Evolutionary conservation across 2,888 invertebrate species (phyloP), one percentile per base, ranked within the genome.

Genomic region (Panopea generosa): DNA sequence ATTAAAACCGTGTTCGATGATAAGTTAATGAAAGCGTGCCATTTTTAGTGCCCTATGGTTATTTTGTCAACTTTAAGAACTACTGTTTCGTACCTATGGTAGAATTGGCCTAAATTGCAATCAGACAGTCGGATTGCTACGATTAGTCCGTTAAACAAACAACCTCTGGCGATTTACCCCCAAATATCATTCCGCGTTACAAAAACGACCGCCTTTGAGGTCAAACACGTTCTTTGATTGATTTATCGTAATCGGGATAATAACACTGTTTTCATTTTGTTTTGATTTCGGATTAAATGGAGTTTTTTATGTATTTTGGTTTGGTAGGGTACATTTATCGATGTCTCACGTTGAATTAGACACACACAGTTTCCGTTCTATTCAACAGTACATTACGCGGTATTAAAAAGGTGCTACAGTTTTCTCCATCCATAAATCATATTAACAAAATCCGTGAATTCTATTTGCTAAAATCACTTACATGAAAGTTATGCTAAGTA

Each of bases 41-140:
- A 33, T 4, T 40, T 59, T 16, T 50, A 59, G 67, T 67, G 47
- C 47, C 67, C 60, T 52, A 20, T 26, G 43, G 60, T 27, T 18
- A 53, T 38, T 57, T 62, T 70, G 62, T 57, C 62, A 57, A 56
- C 40, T 11, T 70, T 40, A 56, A 16, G 43, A 26, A 49, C 70
- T 57, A 56, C 62, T 62, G 63, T 70, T 63, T 56, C 62, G 29
- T 57, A 62, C 62, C 38, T 29, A 18, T 60, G 4, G 55, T 50
- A 49, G 56, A 60, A 43, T 29, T 14, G 53, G 24, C 2, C 57
- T 61, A 60, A 80, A 80, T 69, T 80, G 80, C 80, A 80, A 80
- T 80, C 76, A 80, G 80, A 77, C 76, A 38, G 80, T 73, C 80
- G 70, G 63, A 80, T 77, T 77, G 61, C 76, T 33, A 6, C 66